Percentiles rank a stretch among this genome's conserved stretches.
Conservation (phyloP, 2,888 invertebrate species). For the Anoncus sp. region DNA sequence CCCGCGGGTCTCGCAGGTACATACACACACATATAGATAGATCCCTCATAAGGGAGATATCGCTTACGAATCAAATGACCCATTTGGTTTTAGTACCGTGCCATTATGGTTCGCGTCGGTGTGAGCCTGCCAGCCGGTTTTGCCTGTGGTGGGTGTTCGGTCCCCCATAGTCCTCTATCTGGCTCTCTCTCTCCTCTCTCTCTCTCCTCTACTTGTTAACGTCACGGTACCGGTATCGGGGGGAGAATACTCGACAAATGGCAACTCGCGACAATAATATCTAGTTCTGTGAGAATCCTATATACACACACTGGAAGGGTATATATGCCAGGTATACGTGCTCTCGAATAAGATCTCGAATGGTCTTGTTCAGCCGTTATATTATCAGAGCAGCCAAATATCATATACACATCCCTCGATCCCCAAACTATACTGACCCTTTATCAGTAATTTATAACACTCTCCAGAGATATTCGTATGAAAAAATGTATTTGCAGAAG, state of each 20-base stretch:
- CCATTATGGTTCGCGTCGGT: slow-evolving; percentile 80
- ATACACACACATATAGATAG: slow-evolving; percentile 63
- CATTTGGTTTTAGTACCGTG: slow-evolving; percentile 81
- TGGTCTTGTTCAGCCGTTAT: slow-evolving; percentile 45
- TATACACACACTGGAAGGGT: slow-evolving; percentile 21
- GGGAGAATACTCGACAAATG: slow-evolving; percentile 63
- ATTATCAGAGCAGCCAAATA: slow-evolving; percentile 16
- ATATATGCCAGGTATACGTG: slow-evolving; percentile 40
- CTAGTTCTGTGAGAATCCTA: slow-evolving; percentile 48
- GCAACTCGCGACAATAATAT: slow-evolving; percentile 64
- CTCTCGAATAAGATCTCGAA: slow-evolving; percentile 54
- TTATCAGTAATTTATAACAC: slow-evolving; percentile 20
- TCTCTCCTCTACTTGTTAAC: slow-evolving; percentile 50
- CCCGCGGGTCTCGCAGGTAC: slow-evolving; percentile 67
- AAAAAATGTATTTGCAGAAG: not conserved
- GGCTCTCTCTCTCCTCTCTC: slow-evolving; percentile 16
- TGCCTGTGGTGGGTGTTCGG: slow-evolving; percentile 38
- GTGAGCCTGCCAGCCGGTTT: slow-evolving; percentile 74
- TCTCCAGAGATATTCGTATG: not conserved
- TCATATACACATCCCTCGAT: slow-evolving; percentile 23
- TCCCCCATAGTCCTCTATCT: slow-evolving; percentile 23
- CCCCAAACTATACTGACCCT: slow-evolving; percentile 14
- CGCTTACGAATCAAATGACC: slow-evolving; percentile 82
- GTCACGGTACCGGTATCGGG: slow-evolving; percentile 53
- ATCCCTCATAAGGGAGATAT: slow-evolving; percentile 81